Percentiles rank a stretch among this genome's conserved stretches.
Evolutionary conservation across 2,113 vertebrate species (phyloP).

Genomic region (Corythornis cristatus): DNA sequence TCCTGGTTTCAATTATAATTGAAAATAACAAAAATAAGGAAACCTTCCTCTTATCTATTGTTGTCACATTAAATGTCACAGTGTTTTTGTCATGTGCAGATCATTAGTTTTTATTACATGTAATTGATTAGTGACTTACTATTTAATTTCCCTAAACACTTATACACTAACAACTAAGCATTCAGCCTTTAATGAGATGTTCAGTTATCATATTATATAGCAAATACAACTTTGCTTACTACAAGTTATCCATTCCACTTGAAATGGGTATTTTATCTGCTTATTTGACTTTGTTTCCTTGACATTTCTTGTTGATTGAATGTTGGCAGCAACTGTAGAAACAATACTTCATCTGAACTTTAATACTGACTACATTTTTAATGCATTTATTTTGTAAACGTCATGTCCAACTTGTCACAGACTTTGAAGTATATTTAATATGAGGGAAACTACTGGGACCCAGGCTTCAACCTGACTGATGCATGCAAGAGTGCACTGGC

Average conservation of each 20-base stretch:
- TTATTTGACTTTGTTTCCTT: not conserved
- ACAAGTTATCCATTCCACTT: not conserved
- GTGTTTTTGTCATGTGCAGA: not conserved
- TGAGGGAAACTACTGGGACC: not conserved
- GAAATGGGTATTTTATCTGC: not conserved
- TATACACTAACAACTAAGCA: not conserved
- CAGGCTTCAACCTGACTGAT: conserved; percentile 14
- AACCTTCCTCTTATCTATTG: not conserved
- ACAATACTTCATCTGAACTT: not conserved
- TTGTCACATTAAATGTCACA: not conserved
- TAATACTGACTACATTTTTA: not conserved
- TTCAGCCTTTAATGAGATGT: not conserved
- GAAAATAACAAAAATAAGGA: not conserved
- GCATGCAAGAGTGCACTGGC: not conserved
- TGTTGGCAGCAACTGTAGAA: not conserved
- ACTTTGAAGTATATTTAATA: not conserved
- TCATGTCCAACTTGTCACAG: not conserved
- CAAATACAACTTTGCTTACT: not conserved
- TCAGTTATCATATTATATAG: not conserved
- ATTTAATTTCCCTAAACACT: not conserved
- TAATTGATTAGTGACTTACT: not conserved
- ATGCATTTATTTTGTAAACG: not conserved
- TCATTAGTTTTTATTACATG: not conserved
- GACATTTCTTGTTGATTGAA: not conserved
- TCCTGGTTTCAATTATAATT: not conserved